These are phyloP conservation scores for Eidolon dupreanum DNA, from an alignment of 2,797 vertebrate species.

Conservation along the genomic window DNA sequence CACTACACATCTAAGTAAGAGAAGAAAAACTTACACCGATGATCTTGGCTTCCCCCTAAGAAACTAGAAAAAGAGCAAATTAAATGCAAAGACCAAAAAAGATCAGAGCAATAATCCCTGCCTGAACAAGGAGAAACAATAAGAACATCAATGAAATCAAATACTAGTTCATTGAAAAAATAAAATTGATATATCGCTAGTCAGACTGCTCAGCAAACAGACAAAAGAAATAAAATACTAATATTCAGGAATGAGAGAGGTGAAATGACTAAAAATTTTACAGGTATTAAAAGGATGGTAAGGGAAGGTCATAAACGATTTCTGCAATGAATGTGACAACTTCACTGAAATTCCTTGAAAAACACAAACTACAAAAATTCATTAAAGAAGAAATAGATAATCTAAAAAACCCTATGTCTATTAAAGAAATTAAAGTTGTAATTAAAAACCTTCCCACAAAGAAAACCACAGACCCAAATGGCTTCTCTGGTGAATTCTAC, in stretches of 20 bases:
- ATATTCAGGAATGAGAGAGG: neutral
- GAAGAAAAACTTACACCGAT: neutral
- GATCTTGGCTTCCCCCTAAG: neutral
- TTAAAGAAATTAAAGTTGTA: neutral
- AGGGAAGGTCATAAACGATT: neutral
- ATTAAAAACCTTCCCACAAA: neutral
- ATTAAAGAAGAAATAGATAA: neutral
- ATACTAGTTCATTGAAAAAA: neutral
- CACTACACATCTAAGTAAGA: neutral
- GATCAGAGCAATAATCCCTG: neutral
- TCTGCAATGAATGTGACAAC: neutral
- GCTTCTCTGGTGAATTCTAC: neutral
- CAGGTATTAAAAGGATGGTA: neutral
- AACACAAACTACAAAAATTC: neutral
- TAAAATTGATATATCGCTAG: neutral
- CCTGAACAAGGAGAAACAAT: neutral
- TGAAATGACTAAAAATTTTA: neutral
- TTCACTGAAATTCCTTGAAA: neutral
- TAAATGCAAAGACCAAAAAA: neutral
- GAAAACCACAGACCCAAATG: neutral
- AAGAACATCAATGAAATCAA: neutral
- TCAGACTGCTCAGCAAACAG: neutral
- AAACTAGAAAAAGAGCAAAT: neutral
- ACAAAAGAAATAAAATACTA: neutral
- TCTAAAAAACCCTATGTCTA: neutral